Conservation (phyloP, 2,797 vertebrate genomes). For the Enteromius treurensis region DNA sequence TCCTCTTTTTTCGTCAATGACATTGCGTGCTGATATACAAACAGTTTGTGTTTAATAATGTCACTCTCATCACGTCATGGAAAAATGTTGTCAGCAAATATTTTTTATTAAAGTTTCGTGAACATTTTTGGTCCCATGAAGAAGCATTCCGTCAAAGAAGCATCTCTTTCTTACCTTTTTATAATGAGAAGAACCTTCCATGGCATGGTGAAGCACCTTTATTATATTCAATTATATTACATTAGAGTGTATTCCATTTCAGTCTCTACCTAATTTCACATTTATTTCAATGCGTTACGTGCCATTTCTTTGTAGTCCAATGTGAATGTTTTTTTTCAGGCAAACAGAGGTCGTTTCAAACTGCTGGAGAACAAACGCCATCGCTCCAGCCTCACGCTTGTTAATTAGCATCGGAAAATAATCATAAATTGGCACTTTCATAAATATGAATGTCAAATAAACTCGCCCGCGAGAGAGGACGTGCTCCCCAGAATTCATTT, state of each 20-base stretch:
- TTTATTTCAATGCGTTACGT: background rate
- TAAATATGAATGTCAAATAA: slow-evolving; percentile 48
- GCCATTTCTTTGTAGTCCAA: background rate
- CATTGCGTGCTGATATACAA: background rate
- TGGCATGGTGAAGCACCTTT: too few species aligned
- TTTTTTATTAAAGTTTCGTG: background rate
- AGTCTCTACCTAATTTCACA: background rate
- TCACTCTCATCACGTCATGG: too few species aligned
- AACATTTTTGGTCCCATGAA: background rate
- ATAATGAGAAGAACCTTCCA: too few species aligned
- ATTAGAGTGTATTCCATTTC: background rate
- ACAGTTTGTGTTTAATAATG: too few species aligned
- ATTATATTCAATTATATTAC: too few species aligned
- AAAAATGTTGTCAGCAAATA: too few species aligned
- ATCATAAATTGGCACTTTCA: slow-evolving; percentile 47
- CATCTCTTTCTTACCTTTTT: too few species aligned
- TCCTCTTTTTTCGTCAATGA: background rate
- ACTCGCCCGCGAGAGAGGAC: slow-evolving; percentile 35
- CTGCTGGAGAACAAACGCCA: background rate
- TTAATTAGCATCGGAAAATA: slow-evolving; percentile 44
- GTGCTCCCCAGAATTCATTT: slow-evolving; percentile 29
- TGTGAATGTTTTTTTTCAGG: background rate
- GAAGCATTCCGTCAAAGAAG: too few species aligned
- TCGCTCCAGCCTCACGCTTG: background rate
- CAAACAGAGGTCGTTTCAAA: background rate